phyloP scores from a whole-genome alignment of 2,888 invertebrate species.

The Agriopis leucophaearia region DNA sequence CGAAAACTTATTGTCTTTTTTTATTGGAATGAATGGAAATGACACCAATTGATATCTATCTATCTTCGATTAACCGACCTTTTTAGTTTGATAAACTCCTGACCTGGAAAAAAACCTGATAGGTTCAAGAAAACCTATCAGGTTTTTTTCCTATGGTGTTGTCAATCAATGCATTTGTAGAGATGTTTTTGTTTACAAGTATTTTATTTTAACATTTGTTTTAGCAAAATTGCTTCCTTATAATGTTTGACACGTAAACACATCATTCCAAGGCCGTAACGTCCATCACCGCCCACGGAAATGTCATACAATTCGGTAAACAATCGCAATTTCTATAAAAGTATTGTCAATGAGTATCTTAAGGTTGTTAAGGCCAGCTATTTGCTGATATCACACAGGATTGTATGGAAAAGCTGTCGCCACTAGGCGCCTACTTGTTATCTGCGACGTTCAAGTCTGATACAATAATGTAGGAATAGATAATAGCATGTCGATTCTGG shows the following conservation, averaged over 20 bases:
- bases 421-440: constrained; percentile 44
- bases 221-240: background rate
- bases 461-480: constrained; percentile 21
- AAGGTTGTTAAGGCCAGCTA: constrained; percentile 16
- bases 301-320: constrained; percentile 23
- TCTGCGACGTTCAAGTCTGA: constrained; percentile 46
- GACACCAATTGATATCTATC: constrained; percentile 1
- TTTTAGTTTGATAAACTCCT: too few species aligned
- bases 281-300: constrained; percentile 22
- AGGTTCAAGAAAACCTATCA: too few species aligned
- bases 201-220: background rate
- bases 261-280: constrained; percentile 4
- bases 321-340: constrained; percentile 8
- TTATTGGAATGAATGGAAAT: constrained; percentile 9
- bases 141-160: background rate
- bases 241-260: background rate
- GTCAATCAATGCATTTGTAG: background rate
- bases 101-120: too few species aligned
- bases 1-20: constrained; percentile 11
- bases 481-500: constrained; percentile 42
- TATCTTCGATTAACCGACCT: background rate
- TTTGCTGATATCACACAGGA: constrained; percentile 34
- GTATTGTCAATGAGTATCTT: constrained; percentile 23
- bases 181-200: background rate
- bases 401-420: constrained; percentile 26